phyloP scores from a whole-genome alignment of 2,888 invertebrate genomes.

The Lysandra coridon region DNA sequence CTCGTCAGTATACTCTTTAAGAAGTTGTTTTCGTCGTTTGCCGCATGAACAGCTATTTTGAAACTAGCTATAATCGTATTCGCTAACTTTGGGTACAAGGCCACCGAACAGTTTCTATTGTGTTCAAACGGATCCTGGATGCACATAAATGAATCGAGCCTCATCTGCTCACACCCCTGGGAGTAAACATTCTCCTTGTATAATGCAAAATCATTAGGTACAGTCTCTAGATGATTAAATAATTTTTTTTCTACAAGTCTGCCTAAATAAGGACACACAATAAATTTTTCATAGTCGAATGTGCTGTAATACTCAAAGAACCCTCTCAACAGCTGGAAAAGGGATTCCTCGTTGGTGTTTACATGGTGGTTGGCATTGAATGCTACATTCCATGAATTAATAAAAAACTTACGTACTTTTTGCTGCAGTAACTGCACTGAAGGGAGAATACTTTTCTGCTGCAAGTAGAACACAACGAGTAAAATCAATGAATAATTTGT shows the following conservation, averaged over 20 bases:
- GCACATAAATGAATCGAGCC: slow-evolving; percentile 42
- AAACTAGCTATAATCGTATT: slow-evolving; percentile 37
- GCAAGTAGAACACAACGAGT: slow-evolving; percentile 86
- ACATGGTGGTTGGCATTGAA: slow-evolving; percentile 56
- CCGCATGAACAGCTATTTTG: slow-evolving; percentile 37
- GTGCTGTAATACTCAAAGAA: slow-evolving; percentile 51
- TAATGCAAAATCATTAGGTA: slow-evolving; percentile 41
- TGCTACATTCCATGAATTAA: slow-evolving; percentile 82
- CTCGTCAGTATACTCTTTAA: slow-evolving; percentile 33
- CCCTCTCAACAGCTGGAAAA: slow-evolving; percentile 49
- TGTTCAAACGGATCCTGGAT: slow-evolving; percentile 50
- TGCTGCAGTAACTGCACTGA: slow-evolving; percentile 73
- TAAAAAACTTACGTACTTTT: slow-evolving; percentile 45
- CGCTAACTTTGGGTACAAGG: slow-evolving; percentile 41
- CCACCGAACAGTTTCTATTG: slow-evolving; percentile 44
- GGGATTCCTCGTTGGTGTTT: slow-evolving; percentile 37
- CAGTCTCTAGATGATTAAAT: slow-evolving; percentile 39
- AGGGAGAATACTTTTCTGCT: slow-evolving; percentile 81
- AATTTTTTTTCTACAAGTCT: slow-evolving; percentile 37
- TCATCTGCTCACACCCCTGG: slow-evolving; percentile 36
- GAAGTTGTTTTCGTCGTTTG: slow-evolving; percentile 33
- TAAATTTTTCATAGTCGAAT: slow-evolving; percentile 45
- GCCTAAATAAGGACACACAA: slow-evolving; percentile 47
- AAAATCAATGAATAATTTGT: slow-evolving; percentile 85
- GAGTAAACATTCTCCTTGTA: slow-evolving; percentile 42